phyloP scores from a whole-genome alignment of 2,113 vertebrate genomes.

The Chitala chitala region DNA sequence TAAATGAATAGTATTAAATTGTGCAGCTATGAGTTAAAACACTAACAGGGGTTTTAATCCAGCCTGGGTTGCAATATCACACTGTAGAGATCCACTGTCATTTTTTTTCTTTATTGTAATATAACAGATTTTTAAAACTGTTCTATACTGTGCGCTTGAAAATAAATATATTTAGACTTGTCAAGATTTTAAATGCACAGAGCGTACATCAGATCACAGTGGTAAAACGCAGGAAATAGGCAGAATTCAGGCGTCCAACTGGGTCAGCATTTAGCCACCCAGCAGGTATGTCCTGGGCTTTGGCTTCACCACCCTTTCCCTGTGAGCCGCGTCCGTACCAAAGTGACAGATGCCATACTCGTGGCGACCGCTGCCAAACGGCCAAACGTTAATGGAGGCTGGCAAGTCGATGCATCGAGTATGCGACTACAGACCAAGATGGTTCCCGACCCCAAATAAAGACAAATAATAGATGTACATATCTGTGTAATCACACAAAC shows the following conservation, averaged over 20 bases:
- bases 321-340: conserved; percentile 18
- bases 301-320: conserved; percentile 1
- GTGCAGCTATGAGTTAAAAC: too few relatives aligned
- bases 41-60: too few relatives aligned
- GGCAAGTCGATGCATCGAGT: too few relatives aligned
- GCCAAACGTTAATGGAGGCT: conserved; percentile 16
- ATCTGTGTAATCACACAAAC: too few relatives aligned
- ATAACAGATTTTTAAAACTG: too few relatives aligned
- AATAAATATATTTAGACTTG: background rate
- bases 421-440: too few relatives aligned
- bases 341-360: background rate
- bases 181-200: background rate
- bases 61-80: too few relatives aligned
- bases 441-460: too few relatives aligned
- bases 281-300: conserved; percentile 17
- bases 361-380: conserved; percentile 4
- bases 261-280: conserved; percentile 19
- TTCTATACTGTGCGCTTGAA: background rate
- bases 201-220: background rate
- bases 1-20: too few relatives aligned
- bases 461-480: too few relatives aligned
- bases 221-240: conserved; percentile 5
- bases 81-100: background rate
- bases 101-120: background rate
- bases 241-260: conserved; percentile 13